Evolutionary conservation across 1,140 invertebrate species (phyloP), one percentile per base, ranked within the genome.

Genomic region (Oncopodura yosiiana): DNA sequence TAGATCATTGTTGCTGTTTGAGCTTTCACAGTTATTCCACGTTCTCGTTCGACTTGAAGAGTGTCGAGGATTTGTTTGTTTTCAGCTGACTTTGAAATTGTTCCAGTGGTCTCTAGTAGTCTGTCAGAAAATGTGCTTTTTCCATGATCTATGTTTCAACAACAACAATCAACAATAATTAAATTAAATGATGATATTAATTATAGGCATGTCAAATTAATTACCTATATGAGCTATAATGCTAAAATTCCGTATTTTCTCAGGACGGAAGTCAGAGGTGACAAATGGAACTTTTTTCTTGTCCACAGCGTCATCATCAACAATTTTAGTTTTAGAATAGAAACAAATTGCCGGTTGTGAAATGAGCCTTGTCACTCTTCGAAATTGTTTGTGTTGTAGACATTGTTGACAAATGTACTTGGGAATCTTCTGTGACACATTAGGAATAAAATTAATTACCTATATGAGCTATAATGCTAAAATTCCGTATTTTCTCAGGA

Each of bases 181-280:
- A n/a, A n/a, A n/a, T n/a, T n/a, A n/a, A n/a, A n/a, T n/a, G n/a
- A n/a, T n/a, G n/a, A n/a, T n/a, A n/a, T n/a, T n/a, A n/a, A n/a
- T n/a, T n/a, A n/a, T n/a, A n/a, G n/a, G n/a, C n/a, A n/a, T n/a
- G n/a, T n/a, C n/a, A n/a, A n/a, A n/a, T n/a, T n/a, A n/a, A 77
- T 98, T 94, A 71, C 98, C 94, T 14, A 98, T 86, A 74, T 98
- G 94, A 30, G 94, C 94, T 54, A 97, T 90, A 61, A 98, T 96
- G 71, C 89, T 86, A 67, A 97, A 95, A 70, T 95, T 96, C 36
- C 92, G 73, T 29, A 94, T 93, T 56, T 78, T 78, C 55, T 86
- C 79, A 42, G 79, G 66, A 3, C 83, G 80, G 64, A 70, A 74
- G 27, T 70, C 52, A 8, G 55, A 41, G 18, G 39, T 37, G 2